Conservation (phyloP, 2,113 vertebrate genomes). For the Pollachius pollachius region DNA sequence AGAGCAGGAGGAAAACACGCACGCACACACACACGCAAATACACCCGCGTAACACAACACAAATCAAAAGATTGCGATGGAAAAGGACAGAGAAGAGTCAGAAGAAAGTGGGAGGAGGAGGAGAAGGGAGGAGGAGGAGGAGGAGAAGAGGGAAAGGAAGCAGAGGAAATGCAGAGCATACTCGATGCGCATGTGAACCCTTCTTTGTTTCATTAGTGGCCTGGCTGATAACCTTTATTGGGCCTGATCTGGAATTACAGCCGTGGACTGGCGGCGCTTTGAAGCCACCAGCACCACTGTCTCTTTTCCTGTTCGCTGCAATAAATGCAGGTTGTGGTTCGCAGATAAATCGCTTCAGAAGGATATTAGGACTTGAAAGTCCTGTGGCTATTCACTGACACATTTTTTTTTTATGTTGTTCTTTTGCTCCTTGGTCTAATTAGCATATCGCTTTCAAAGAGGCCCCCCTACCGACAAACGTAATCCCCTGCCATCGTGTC, state of each 20-base stretch:
- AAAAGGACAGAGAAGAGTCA: constrained; percentile 38
- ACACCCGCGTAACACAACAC: constrained; percentile 24
- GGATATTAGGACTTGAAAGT: constrained; percentile 95
- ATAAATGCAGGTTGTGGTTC: constrained; percentile 84
- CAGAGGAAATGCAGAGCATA: constrained; percentile 24
- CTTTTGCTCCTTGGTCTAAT: constrained; percentile 90
- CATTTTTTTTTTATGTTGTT: constrained; percentile 90
- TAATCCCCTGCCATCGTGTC: constrained; percentile 87
- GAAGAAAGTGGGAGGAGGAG: background rate
- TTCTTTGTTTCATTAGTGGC: constrained; percentile 88
- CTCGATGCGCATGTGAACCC: constrained; percentile 63
- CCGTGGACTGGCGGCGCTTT: constrained; percentile 81
- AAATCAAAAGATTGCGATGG: constrained; percentile 82
- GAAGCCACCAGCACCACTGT: constrained; percentile 79
- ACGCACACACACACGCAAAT: background rate
- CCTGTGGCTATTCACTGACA: constrained; percentile 94
- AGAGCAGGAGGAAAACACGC: constrained; percentile 29
- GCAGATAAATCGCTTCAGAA: constrained; percentile 95
- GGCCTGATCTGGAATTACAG: constrained; percentile 90
- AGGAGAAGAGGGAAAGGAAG: background rate
- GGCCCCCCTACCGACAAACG: constrained; percentile 80
- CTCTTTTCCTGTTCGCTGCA: constrained; percentile 89
- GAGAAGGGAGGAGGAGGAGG: background rate
- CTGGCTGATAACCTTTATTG: constrained; percentile 95
- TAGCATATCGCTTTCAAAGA: constrained; percentile 96